Base-by-base conservation (phyloP, 2,797 vertebrate species). In the Phoebastria nigripes region DNA sequence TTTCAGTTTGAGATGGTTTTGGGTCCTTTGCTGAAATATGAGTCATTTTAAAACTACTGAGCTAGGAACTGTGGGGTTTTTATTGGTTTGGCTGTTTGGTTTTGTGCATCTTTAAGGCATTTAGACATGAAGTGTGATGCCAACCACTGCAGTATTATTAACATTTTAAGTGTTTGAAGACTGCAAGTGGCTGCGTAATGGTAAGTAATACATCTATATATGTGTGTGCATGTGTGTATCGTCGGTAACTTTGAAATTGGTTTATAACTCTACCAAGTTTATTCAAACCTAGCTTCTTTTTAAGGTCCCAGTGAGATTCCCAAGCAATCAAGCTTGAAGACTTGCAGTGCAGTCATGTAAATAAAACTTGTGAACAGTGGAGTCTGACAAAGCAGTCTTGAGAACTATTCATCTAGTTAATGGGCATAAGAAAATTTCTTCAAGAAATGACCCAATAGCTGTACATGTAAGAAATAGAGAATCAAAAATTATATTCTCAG, bases 61-160 rank as follows among this genome's bases (percentile, higher is more conserved):
- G 69, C 78, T 82, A 90, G 58, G 44, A 95, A 80, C 67, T 61
- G 59, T 56, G 74, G 63, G 63, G 41, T 17, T 91, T 96, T 94
- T 73, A 73, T 78, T 91, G 83, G 65, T 85, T 82, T 94, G 72
- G 37, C 84, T 93, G 54, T 77, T 94, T 87, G 52, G 17, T 55
- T 92, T 92, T 91, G 63, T 74, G 79, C 82, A 89, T 95, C 91
- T 94, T 96, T 91, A 93, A 85, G n/a, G 61, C 79, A 87, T 96
- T 91, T 91, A 67, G 47, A 87, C 69, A 83, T 37, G 46, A 93
- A 94, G 44, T 24, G 31, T 74, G 65, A 87, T 94, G 93, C 61
- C 88, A 93, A 15, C 42, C 61, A 41, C 78, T 89, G 79, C 35
- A 92, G n/a, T n/a, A 69, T 58, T 91, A 61, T 91, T 91, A 92